Evolutionary conservation across 2,888 invertebrate genomes (phyloP), one percentile per base, ranked within the genome.

Genomic region (Beris chalybata): DNA sequence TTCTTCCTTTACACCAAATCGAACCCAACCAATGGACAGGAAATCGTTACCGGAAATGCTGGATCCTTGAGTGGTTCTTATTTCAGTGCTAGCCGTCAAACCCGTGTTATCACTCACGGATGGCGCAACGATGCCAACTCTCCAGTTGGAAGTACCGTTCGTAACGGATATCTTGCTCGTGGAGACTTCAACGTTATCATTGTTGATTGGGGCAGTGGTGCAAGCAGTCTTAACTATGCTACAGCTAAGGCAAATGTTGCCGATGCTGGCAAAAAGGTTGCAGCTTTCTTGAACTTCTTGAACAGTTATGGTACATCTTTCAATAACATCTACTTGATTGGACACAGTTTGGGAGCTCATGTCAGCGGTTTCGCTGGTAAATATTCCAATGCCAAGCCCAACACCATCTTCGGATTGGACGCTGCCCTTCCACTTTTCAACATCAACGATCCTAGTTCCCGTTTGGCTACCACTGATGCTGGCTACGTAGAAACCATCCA

Each of bases 291-390:
- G 5, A 74, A 79, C 55, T 78, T 75, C 59, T 74, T 86, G 79
- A 73, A 84, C 76, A 0, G 81, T 77, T 4, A 79, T 76, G 75
- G 84, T 79, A 48, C 82, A 80, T 11, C 82, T 81, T 38, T 78
- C 76, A 12, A 83, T 77, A 9, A 77, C 76, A 71, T 86, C 77
- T 76, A 83, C 82, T 47, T 79, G 1, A 84, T 85, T 43, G 86
- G 85, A 0, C 84, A 86, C 71, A 86, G 86, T 70, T 78, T 86
- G 64, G 86, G 86, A 4, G 85, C 85, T 6, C 84, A 85, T 74
- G 84, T 84, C 4, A 82, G 83, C 55, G 85, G 86, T 3, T 83
- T 83, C 68, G 82, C 86, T 48, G 86, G 85, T 1, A 86, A 85
- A 68, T 82, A 82, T 71, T 82, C 83, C 1, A 81, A 79, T 66